Base-by-base conservation (phyloP, 2,797 vertebrate genomes). In the Rhinatrema bivittatum region DNA sequence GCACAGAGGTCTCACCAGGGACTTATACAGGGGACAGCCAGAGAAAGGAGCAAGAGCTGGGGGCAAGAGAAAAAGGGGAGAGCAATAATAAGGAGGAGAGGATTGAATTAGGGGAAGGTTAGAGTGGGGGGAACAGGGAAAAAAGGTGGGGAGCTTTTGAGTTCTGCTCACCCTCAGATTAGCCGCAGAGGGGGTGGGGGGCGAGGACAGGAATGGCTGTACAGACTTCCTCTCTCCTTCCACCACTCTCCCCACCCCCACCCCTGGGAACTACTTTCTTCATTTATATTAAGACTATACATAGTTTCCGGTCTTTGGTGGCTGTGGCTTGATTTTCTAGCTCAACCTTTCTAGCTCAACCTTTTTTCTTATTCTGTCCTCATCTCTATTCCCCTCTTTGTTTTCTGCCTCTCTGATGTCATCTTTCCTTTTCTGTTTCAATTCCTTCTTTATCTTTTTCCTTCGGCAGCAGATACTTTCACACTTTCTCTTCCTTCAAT, bases 1-100 rank as follows among this genome's bases (percentile, higher is more conserved):
- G n/a, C n/a, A n/a, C n/a, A n/a, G n/a, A n/a, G n/a, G n/a, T n/a
- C n/a, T n/a, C n/a, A n/a, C n/a, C n/a, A n/a, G n/a, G n/a, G n/a
- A n/a, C n/a, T n/a, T n/a, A n/a, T n/a, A n/a, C n/a, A 6, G 3
- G 2, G 39, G 39, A 39, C 27, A 25, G 20, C 23, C 32, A 42
- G 39, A 24, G 34, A 31, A 16, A 20, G 20, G 39, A 50, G 25
- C 34, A 20, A 50, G 46, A 44, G 46, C 30, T 16, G 33, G 39
- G 9, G 18, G 24, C 32, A 29, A 43, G 26, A 20, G 38, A 46
- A 60, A 50, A 29, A 42, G 56, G 24, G 36, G 37, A 29, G 37
- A 21, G 28, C 24, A 20, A 27, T 29, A 23, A 18, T 6, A 11
- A 5, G 5, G 14, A 16, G 16, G 25, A 46, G 38, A 49, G 43